Evolutionary conservation across 2,797 vertebrate genomes (phyloP), one percentile per base, ranked within the genome.

Genomic region (Danio kyathit): DNA sequence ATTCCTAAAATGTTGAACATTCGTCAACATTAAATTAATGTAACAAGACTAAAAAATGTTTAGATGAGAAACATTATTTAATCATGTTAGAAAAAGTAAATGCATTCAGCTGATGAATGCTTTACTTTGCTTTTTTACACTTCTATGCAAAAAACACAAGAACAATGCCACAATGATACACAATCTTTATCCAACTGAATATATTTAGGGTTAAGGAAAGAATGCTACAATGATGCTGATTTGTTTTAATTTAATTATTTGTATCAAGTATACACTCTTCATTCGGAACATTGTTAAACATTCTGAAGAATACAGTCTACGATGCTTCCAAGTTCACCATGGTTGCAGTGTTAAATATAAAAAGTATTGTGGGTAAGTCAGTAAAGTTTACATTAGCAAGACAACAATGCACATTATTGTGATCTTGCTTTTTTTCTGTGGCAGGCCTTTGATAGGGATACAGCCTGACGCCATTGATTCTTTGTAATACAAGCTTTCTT

Each of bases 401-500:
- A 81, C 72, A 69, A 59, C 64, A 72, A 73, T 41, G 43, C 13
- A 57, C 65, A 49, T 52, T 67, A 38, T 41, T 74, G 64, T 40
- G 11, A 44, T 71, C 85, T 73, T 66, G 19, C 7, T 48, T 54
- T 56, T n/a, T 76, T 90, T 88, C 86, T 87, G 89, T 90, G 89
- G 89, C 89, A 88, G 88, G 65, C 79, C 87, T 89, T 91, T 92
- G 91, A 92, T 91, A 91, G 91, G 86, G 87, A 92, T 89, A 88
- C 84, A 86, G 88, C 86, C 86, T 17, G 41, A 81, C 52, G 70
- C 86, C 89, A 93, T 93, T 88, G 90, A 93, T 91, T 91, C 87
- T 85, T 70, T 91, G 91, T 92, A 93, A 94, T 92, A 94, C 92
- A 93, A 92, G 91, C 86, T 80, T 89, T 88, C 87, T 84, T 87